These are phyloP conservation scores for Cantharis flavilabris DNA, from an alignment of 2,888 invertebrate genomes.

Conservation along the genomic window DNA sequence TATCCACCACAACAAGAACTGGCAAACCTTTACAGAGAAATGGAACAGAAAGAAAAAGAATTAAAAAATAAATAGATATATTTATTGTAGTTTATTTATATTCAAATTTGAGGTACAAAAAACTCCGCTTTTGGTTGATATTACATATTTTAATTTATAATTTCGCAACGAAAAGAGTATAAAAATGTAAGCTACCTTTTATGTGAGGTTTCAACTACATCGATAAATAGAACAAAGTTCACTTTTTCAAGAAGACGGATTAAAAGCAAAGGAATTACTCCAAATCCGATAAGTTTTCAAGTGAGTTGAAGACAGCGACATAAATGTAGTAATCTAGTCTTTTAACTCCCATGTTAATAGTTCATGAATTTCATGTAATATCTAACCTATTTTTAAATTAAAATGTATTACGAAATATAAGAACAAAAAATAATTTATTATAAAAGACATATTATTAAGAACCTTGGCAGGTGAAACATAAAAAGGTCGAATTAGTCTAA, in stretches of 20 bases:
- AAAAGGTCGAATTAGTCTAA: background rate
- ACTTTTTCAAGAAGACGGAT: background rate
- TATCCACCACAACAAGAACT: conserved; percentile 44
- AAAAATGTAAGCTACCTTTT: background rate
- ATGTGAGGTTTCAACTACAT: background rate
- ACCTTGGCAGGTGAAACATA: background rate
- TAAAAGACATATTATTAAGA: background rate
- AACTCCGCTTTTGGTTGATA: background rate
- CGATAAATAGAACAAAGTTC: background rate
- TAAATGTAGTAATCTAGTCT: background rate
- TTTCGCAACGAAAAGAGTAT: background rate
- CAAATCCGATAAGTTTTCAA: background rate
- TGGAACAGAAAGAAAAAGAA: conserved; percentile 32
- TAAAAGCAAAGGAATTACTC: background rate
- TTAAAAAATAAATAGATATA: background rate
- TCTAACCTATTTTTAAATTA: background rate
- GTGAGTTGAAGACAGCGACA: background rate
- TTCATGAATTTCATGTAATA: background rate
- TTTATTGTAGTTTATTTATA: background rate
- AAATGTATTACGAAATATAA: background rate
- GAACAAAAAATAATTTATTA: background rate
- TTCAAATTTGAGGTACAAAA: background rate
- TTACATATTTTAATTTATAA: background rate
- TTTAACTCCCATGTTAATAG: background rate
- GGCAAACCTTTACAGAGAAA: conserved; percentile 44